Evolutionary conservation across 2,888 invertebrate species (phyloP).

Genomic region (Mythimna lalbum): DNA sequence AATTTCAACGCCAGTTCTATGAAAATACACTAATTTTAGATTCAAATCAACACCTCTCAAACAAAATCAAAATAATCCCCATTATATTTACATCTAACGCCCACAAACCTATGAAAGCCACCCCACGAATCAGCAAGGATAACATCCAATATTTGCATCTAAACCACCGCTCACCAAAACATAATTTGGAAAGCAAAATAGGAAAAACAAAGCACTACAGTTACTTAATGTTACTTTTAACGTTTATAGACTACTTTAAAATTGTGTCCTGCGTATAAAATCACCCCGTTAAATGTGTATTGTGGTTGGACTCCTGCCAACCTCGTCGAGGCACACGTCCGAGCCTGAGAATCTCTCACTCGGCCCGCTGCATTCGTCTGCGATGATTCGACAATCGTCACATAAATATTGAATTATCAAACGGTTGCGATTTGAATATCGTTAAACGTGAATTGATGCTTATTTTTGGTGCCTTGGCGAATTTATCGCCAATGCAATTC

Average conservation of each 20-base stretch:
- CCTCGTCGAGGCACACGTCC: constrained; percentile 78
- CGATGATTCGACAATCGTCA: constrained; percentile 82
- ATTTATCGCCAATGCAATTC: background rate
- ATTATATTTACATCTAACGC: constrained; percentile 31
- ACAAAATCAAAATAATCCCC: constrained; percentile 22
- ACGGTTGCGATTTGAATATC: constrained; percentile 59
- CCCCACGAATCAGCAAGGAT: constrained; percentile 29
- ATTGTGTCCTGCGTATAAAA: constrained; percentile 86
- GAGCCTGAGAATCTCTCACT: constrained; percentile 83
- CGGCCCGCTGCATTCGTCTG: constrained; percentile 72
- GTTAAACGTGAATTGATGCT: constrained; percentile 29
- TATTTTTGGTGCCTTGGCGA: constrained; percentile 5
- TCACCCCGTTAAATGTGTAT: constrained; percentile 83
- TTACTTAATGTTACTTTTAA: constrained; percentile 83
- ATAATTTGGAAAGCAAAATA: constrained; percentile 63
- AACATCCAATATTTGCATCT: constrained; percentile 54
- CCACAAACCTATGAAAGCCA: constrained; percentile 9
- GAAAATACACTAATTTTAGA: background rate
- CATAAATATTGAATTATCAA: constrained; percentile 79
- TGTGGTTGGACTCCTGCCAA: constrained; percentile 84
- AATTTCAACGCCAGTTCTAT: background rate
- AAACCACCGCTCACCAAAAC: constrained; percentile 42
- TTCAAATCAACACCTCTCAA: background rate
- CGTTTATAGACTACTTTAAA: constrained; percentile 85
- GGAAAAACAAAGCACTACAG: constrained; percentile 72